Evolutionary conservation across 2,888 invertebrate genomes (phyloP).

Genomic region (Oscheius sp.): DNA sequence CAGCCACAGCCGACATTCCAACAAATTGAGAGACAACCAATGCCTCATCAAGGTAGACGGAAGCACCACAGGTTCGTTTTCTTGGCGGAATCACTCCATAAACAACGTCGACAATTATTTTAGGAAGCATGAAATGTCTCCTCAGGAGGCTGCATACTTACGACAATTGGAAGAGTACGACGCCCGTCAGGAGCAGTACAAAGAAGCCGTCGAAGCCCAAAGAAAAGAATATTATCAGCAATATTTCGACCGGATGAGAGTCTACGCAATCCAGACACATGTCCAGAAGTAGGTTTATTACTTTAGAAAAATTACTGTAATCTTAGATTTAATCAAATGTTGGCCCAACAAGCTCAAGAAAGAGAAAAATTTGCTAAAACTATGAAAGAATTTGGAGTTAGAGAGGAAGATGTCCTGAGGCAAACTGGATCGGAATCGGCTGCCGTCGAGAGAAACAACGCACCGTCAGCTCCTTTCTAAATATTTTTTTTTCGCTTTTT

Average conservation of each 20-base stretch:
- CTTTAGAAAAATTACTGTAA: neutral
- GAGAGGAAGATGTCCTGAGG: constrained; percentile 41
- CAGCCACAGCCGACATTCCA: neutral
- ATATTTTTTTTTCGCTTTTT: neutral
- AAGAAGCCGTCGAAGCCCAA: constrained; percentile 4
- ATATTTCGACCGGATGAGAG: constrained; percentile 56
- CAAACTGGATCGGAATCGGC: constrained; percentile 22
- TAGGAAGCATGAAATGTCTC: constrained; percentile 9
- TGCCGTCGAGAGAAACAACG: neutral
- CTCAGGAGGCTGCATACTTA: constrained; percentile 28
- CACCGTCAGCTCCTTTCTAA: constrained; percentile 32
- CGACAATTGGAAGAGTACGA: constrained; percentile 26
- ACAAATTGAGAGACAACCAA: neutral
- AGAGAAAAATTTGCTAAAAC: constrained; percentile 28
- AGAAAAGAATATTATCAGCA: constrained; percentile 52
- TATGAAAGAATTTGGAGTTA: constrained; percentile 51
- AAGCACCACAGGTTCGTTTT: constrained; percentile 18
- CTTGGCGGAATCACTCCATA: neutral
- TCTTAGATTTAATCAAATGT: constrained; percentile 46
- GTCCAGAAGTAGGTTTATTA: constrained; percentile 39
- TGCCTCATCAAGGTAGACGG: constrained; percentile 20
- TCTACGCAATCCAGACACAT: constrained; percentile 50
- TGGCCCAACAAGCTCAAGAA: constrained; percentile 43
- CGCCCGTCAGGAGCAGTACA: constrained; percentile 14
- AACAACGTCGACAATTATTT: no score